Evolutionary conservation across 2,888 invertebrate species (phyloP).

Genomic region (Erynnis tages): DNA sequence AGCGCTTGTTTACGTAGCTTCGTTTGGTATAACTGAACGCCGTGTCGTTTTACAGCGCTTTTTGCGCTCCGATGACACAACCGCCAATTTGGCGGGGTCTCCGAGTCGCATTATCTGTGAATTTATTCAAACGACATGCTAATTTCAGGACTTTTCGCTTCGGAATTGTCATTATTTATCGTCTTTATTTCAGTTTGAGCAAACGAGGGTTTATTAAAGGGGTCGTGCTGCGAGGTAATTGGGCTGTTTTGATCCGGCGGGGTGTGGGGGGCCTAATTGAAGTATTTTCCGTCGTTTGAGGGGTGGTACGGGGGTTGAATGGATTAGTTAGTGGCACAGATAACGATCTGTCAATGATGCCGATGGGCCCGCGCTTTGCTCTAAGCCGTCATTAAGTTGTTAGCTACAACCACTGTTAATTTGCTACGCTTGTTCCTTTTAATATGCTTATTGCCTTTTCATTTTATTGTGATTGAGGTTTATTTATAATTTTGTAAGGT

Average conservation of each 20-base stretch:
- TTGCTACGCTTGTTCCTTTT: slow-evolving; percentile 18
- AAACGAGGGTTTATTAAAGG: slow-evolving; percentile 72
- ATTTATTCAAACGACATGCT: slow-evolving; percentile 77
- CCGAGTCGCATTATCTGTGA: slow-evolving; percentile 62
- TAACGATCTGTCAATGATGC: slow-evolving; percentile 57
- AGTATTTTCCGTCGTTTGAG: slow-evolving; percentile 70
- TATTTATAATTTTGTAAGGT: slow-evolving; percentile 18
- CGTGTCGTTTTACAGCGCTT: slow-evolving; percentile 38
- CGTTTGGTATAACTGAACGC: slow-evolving; percentile 7
- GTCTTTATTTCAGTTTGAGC: slow-evolving; percentile 66
- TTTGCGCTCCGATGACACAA: slow-evolving; percentile 14
- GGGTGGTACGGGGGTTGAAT: slow-evolving; percentile 64
- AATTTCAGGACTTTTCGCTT: slow-evolving; percentile 62
- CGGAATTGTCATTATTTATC: slow-evolving; percentile 73
- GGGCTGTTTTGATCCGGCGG: slow-evolving; percentile 71
- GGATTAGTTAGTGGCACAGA: slow-evolving; percentile 69
- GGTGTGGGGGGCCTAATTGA: slow-evolving; percentile 56
- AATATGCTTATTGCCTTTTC: slow-evolving; percentile 21
- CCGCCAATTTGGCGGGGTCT: slow-evolving; percentile 51
- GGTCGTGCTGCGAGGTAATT: slow-evolving; percentile 65
- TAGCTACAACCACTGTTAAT: slow-evolving; percentile 27
- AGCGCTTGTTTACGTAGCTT: slow-evolving; percentile 39
- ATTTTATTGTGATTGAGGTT: not conserved
- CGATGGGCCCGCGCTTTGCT: slow-evolving; percentile 33
- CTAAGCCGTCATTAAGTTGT: slow-evolving; percentile 35